Evolutionary conservation across 2,797 vertebrate genomes (phyloP).

Genomic region (Danio aesculapii): DNA sequence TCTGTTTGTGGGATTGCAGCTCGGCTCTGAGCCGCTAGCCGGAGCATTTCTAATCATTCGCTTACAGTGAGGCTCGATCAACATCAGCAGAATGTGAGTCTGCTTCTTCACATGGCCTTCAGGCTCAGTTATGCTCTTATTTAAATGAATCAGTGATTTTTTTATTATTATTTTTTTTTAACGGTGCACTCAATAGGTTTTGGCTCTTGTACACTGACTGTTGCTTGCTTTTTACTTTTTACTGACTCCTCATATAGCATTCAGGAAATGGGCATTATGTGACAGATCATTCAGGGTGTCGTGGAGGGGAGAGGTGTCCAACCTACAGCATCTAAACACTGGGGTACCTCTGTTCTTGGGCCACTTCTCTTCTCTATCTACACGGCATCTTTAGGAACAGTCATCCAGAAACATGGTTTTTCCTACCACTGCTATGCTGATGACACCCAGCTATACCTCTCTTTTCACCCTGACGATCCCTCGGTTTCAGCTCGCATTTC

Average conservation of each 20-base stretch:
- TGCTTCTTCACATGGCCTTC: conserved; percentile 3
- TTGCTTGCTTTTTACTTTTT: neutral
- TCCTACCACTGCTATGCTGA: no score
- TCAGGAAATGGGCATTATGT: neutral
- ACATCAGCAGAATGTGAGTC: conserved; percentile 34
- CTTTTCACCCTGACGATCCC: no score
- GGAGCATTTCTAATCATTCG: conserved; percentile 60
- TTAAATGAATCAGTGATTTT: conserved; percentile 32
- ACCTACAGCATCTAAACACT: no score
- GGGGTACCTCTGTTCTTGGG: no score
- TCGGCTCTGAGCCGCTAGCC: conserved; percentile 52
- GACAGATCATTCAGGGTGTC: no score
- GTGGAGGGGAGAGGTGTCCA: no score
- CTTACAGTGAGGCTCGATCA: conserved; percentile 58
- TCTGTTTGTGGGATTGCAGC: conserved; percentile 37
- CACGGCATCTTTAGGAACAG: no score
- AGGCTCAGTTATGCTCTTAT: conserved; percentile 20
- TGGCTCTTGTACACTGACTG: neutral
- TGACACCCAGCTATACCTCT: no score
- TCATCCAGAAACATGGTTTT: no score
- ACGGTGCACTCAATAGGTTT: conserved; percentile 5
- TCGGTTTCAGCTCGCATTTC: no score
- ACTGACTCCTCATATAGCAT: neutral
- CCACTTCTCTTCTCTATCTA: no score
- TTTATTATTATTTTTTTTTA: conserved; percentile 1